Evolutionary conservation across 2,113 vertebrate genomes (phyloP), one percentile per base, ranked within the genome.

Genomic region (Pavo muticus): DNA sequence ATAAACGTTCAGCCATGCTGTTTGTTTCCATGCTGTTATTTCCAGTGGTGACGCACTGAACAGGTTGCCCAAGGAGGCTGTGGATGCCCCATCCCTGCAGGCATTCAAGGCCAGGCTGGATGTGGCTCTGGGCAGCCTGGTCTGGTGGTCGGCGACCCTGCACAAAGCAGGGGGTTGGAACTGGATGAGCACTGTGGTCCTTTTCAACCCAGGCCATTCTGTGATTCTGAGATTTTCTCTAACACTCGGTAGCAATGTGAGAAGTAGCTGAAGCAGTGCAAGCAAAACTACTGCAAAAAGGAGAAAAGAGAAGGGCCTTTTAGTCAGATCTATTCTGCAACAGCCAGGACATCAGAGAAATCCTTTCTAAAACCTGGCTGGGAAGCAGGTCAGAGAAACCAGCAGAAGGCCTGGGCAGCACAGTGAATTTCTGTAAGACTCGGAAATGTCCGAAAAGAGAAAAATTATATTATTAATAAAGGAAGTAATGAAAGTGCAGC

Each of bases 271-370:
- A 64, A 91, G 44, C 30, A 47, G 1, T 30, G 54, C 75, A 50
- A 52, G n/a, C 32, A 44, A 29, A 20, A n/a, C 15, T 47, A 2
- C 29, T 50, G n/a, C 9, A 25, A 44, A 37, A 84, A 24, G 2
- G 21, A 78, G 44, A 48, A 30, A 5, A 27, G 29, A 80, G 21
- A 0, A 25, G n/a, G 17, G 21, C 29, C 32, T 70, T 77, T 40
- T 14, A 37, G 44, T 73, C 37, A 42, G 25, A 13, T 11, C 25
- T 50, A 0, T 11, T 24, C 69, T 5, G 0, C 0, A 61, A 70
- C 56, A 87, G 80, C 50, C 48, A 4, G 10, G 48, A 32, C 11
- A 48, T 4, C 20, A 9, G 57, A 3, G 20, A 89, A 29, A 30
- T 16, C 30, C 24, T 21, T 81, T 79, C 39, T 40, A 20, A 18